Percentiles rank a stretch among this genome's conserved stretches.
Conservation (phyloP, 2,113 vertebrate species). For the Marcusenius ussheri region DNA sequence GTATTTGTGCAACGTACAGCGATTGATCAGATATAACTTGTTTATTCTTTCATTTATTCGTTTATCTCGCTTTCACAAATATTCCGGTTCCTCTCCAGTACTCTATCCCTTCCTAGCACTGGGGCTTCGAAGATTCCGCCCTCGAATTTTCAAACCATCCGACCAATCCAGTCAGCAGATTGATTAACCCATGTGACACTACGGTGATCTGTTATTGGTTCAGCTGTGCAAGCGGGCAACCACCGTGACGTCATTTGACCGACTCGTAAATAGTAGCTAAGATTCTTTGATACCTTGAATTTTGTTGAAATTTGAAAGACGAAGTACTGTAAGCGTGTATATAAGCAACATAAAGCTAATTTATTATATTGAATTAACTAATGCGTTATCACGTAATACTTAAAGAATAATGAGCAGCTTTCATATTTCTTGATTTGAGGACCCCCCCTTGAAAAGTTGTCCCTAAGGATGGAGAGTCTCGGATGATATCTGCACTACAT, state of each 20-base stretch:
- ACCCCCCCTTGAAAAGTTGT: neutral
- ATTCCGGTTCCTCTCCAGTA: neutral
- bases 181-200: neutral
- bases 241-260: neutral
- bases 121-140: slow-evolving; percentile 43
- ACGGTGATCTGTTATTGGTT: neutral
- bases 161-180: slow-evolving; percentile 42
- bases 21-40: neutral
- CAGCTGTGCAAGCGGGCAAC: neutral
- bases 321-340: neutral
- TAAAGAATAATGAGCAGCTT: neutral
- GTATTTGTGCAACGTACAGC: neutral
- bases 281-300: neutral
- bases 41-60: neutral
- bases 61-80: neutral
- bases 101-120: slow-evolving; percentile 43
- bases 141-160: slow-evolving; percentile 49
- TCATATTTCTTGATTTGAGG: neutral
- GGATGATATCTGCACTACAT: neutral
- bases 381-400: neutral
- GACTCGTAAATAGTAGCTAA: neutral
- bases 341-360: neutral
- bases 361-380: neutral
- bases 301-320: neutral
- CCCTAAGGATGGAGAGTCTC: neutral